phyloP scores from a whole-genome alignment of 2,113 vertebrate species.

The Cygnus buccinator region DNA sequence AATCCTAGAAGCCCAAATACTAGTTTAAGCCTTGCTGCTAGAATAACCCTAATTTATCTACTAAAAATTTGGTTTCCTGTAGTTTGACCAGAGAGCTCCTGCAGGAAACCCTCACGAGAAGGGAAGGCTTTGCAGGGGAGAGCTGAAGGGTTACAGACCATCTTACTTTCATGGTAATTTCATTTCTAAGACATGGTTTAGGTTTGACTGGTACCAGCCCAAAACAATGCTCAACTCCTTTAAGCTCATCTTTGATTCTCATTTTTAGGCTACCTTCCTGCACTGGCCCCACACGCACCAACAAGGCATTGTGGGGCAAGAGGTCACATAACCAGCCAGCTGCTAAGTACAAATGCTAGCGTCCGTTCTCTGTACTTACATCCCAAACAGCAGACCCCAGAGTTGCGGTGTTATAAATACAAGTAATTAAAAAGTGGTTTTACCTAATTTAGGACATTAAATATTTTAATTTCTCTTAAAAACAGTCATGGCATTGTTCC shows the following conservation, averaged over 20 bases:
- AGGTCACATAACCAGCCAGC: neutral
- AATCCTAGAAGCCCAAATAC: neutral
- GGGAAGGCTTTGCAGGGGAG: rapidly evolving
- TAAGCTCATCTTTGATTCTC: rapidly evolving
- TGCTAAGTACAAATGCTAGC: neutral
- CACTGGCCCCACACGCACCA: neutral
- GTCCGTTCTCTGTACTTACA: neutral
- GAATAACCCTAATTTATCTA: neutral
- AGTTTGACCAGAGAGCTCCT: neutral
- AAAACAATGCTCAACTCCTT: rapidly evolving
- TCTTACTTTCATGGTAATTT: neutral
- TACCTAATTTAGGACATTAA: neutral
- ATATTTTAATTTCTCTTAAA: neutral
- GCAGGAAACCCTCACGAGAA: neutral
- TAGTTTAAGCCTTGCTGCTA: neutral
- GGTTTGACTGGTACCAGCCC: neutral
- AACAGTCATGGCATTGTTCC: neutral
- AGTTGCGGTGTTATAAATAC: neutral
- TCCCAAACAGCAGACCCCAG: neutral
- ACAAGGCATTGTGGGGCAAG: neutral
- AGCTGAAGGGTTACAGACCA: neutral
- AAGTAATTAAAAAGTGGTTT: neutral
- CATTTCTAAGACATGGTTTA: neutral
- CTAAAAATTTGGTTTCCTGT: neutral
- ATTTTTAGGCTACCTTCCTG: neutral